A percentile compares a stretch with the other conserved stretches of the same genome.
Conservation (phyloP, 2,888 invertebrate genomes). For the Rhamphomyia laevipes region DNA sequence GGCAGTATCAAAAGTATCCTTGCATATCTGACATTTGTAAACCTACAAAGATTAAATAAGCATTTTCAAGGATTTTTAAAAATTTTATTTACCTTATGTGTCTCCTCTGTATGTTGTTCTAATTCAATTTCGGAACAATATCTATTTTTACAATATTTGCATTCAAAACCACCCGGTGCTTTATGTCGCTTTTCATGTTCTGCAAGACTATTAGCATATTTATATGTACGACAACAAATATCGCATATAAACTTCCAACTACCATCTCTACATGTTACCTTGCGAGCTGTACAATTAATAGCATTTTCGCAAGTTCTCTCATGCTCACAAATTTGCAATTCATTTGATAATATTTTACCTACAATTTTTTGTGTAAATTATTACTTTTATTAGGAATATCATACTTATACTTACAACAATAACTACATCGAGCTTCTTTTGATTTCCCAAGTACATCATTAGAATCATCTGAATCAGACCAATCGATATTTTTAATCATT, state of each 20-base stretch:
- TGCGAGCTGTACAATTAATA: not conserved
- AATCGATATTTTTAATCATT: not conserved
- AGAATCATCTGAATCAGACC: not conserved
- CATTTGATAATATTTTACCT: no score
- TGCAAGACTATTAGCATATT: not conserved
- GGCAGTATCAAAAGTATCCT: conserved; percentile 25
- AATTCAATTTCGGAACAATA: conserved; percentile 28
- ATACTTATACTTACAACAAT: not conserved
- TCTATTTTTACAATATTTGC: conserved; percentile 31
- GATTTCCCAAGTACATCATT: not conserved
- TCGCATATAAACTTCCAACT: not conserved
- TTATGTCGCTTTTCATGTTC: conserved; percentile 34
- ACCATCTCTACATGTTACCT: not conserved
- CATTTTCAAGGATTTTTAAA: not conserved
- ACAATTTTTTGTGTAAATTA: no score
- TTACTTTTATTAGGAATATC: not conserved
- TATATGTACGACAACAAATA: not conserved
- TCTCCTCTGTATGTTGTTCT: conserved; percentile 25
- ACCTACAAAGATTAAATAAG: conserved; percentile 1
- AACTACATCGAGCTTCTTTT: not conserved
- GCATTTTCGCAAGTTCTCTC: not conserved
- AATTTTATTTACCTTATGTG: conserved; percentile 18
- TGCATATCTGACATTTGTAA: conserved; percentile 32
- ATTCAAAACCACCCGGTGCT: conserved; percentile 34
- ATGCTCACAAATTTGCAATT: not conserved